Evolutionary conservation across 2,888 invertebrate species (phyloP), one percentile per base, ranked within the genome.

Genomic region (Hypercompe scribonia): DNA sequence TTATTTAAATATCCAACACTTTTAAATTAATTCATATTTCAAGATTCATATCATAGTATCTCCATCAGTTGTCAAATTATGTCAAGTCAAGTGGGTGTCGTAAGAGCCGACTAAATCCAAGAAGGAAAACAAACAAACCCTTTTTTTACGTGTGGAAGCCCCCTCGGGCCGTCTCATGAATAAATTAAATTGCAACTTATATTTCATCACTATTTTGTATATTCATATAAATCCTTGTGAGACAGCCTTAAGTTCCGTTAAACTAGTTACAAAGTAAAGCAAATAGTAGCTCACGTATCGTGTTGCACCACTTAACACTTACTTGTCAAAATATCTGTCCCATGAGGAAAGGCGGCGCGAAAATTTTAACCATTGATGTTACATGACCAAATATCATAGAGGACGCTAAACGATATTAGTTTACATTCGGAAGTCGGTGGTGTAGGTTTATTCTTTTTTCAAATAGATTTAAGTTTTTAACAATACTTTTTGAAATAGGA

Each of bases 241-340:
- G n/a, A 4, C 76, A 81, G 50, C 77, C 83, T 71, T 81, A 66
- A 0, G 11, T 80, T 70, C 87, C 83, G 87, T 87, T 87, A 86
- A 68, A 68, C 70, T 66, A 77, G 81, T 72, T 70, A 78, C 86
- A 83, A 81, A 79, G 81, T 71, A 79, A 72, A 65, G 65, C 81
- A 82, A 85, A 85, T 81, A 86, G 84, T 77, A 78, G 83, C 77
- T 72, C 73, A 78, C 39, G 39, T 33, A 50, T 75, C 92, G 89
- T 91, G 91, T 73, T 79, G 78, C 66, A 80, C 81, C 86, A 90
- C 85, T 91, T 91, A 84, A 84, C 92, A 90, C 90, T 68, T 82
- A 74, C 24, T 78, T 74, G 81, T 70, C 71, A 75, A 80, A 73
- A 76, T 72, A n/a, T 39, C 50, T 78, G 83, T 79, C 84, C 79